Evolutionary conservation across 2,113 vertebrate species (phyloP).

Genomic region (Nestor notabilis): DNA sequence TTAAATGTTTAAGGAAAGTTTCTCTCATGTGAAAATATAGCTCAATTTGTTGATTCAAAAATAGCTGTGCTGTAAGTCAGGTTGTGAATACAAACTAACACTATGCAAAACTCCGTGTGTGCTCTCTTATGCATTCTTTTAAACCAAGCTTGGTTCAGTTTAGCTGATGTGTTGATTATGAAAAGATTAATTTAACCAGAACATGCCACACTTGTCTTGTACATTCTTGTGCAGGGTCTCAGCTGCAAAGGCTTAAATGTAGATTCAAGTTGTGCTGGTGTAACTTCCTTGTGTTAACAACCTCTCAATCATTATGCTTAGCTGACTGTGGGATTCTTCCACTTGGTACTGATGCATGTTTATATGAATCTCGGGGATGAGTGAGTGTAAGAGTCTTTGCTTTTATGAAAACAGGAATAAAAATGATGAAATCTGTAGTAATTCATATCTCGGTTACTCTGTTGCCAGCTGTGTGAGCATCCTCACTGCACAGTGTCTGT

Average conservation of each 20-base stretch:
- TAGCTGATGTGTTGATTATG: constrained; percentile 3
- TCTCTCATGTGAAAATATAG: constrained; percentile 7
- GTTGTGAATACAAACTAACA: background rate
- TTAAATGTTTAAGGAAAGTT: constrained; percentile 29
- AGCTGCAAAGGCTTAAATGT: background rate
- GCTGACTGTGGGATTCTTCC: constrained; percentile 8
- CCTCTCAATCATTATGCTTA: background rate
- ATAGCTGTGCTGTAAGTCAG: constrained; percentile 21
- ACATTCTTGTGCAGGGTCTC: background rate
- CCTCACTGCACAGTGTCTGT: background rate
- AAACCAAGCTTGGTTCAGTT: background rate
- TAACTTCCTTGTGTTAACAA: background rate
- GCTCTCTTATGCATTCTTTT: background rate
- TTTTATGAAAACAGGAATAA: background rate
- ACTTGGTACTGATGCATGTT: background rate
- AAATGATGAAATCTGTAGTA: background rate
- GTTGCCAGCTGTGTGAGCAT: background rate
- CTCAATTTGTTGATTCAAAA: constrained; percentile 46
- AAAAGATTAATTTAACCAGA: constrained; percentile 2
- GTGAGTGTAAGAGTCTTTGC: background rate
- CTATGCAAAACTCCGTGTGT: background rate
- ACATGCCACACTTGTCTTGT: background rate
- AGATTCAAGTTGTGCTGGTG: constrained; percentile 8
- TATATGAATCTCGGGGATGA: background rate
- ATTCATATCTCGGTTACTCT: background rate